Evolutionary conservation across 2,888 invertebrate species (phyloP), one percentile per base, ranked within the genome.

Genomic region (Hirtodrosophila cameraria): DNA sequence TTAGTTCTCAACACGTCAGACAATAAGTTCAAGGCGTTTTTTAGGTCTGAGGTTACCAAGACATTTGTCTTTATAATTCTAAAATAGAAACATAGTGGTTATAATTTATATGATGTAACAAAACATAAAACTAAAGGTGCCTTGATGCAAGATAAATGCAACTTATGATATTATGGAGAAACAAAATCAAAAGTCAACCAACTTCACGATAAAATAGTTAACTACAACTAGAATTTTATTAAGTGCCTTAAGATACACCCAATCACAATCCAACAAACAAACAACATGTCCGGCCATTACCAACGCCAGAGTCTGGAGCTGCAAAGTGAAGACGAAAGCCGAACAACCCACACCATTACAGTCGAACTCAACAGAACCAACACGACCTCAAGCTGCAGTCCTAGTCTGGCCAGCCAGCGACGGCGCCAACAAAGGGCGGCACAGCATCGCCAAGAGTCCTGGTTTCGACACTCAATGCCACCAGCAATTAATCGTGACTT

Each of bases 391-490:
- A 69, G 53, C 38, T 59, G 62, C 11, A 49, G 46, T 36, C 68
- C 70, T 7, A 35, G 45, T 8, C 48, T 52, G 15, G 69, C 70
- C 42, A 70, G 75, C 28, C 69, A 75, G 41, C 69, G 88, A 5
- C 69, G 88, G 0, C 78, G 88, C 0, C 87, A 88, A 39, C 87
- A 81, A 18, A 52, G 83, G 2, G 46, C 68, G 16, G 58, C 76
- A 1, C 76, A 86, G 58, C 86, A 81, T 23, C 85, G 88, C 0
- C 88, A 88, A 60, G 87, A 89, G 57, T 88, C 89, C 0, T 89
- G 89, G 89, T 88, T 87, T 50, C 86, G 89, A 1, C 90, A 90
- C 49, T 89, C 90, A 7, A 87, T 88, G 87, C 89, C 89, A 31
- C 89, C 89, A 28, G 89, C 89, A 4, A 75, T 89, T 9, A 88